Percentiles rank a stretch among this genome's conserved stretches.
Evolutionary conservation across 2,113 vertebrate genomes (phyloP).

Genomic region (Panurus biarmicus): DNA sequence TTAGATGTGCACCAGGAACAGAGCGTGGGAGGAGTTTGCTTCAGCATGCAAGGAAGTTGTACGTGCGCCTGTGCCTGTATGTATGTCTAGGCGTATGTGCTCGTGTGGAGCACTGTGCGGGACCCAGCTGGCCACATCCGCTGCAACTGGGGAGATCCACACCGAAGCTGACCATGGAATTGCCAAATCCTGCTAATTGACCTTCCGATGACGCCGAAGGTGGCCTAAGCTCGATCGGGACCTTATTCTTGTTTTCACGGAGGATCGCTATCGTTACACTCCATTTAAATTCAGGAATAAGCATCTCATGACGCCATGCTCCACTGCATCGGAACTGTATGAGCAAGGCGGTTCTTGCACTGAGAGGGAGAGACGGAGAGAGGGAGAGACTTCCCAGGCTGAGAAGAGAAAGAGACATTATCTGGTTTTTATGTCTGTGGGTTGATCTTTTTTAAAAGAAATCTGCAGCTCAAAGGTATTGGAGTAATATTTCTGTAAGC

Average conservation of each 20-base stretch:
- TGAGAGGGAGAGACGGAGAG: background rate
- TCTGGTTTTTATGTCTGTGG: background rate
- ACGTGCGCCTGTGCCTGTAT: background rate
- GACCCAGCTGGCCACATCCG: background rate
- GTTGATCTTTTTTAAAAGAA: background rate
- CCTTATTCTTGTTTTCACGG: background rate
- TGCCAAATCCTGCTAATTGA: slow-evolving; percentile 49
- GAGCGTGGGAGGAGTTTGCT: slow-evolving; percentile 48
- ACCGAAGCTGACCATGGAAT: slow-evolving; percentile 17
- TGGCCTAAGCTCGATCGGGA: background rate
- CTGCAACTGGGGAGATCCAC: slow-evolving; percentile 1
- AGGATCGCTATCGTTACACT: slow-evolving; percentile 26
- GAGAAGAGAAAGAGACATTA: slow-evolving; percentile 23
- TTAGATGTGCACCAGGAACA: slow-evolving; percentile 35
- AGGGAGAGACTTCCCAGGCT: background rate
- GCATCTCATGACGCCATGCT: slow-evolving; percentile 56
- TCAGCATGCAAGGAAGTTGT: slow-evolving; percentile 36
- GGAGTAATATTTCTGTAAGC: slow-evolving; percentile 31
- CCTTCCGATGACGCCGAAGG: slow-evolving; percentile 27
- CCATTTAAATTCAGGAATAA: slow-evolving; percentile 61
- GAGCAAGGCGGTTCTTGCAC: slow-evolving; percentile 29
- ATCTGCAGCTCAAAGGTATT: slow-evolving; percentile 31
- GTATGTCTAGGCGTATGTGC: background rate
- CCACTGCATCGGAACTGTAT: slow-evolving; percentile 59
- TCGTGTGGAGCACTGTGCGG: background rate